These are phyloP conservation scores for Donacobius atricapilla DNA, from an alignment of 2,113 vertebrate genomes.

Conservation along the genomic window DNA sequence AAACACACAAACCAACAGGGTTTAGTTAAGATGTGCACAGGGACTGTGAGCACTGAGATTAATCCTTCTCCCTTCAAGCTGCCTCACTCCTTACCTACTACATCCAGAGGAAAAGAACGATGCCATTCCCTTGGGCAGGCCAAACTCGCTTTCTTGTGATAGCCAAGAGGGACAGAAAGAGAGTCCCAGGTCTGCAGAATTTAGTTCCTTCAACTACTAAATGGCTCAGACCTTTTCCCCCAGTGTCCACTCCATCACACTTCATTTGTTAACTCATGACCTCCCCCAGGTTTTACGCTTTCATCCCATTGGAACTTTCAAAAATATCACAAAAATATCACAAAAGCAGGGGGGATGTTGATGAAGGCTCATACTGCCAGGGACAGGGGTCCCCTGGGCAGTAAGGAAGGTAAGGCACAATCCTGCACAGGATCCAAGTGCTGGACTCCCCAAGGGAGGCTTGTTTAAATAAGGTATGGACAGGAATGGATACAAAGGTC, in stretches of 20 bases:
- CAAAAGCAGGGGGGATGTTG: background rate
- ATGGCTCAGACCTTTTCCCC: background rate
- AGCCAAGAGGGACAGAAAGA: background rate
- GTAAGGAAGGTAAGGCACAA: background rate
- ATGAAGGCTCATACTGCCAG: background rate
- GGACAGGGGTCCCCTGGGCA: background rate
- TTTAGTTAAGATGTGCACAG: slow-evolving; percentile 86
- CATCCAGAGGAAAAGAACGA: background rate
- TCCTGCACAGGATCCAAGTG: background rate
- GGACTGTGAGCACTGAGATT: slow-evolving; percentile 82
- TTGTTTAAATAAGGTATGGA: background rate
- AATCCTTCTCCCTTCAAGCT: slow-evolving; percentile 70
- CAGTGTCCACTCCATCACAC: background rate
- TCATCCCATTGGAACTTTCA: background rate
- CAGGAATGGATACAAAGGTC: background rate
- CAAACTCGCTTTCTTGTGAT: background rate
- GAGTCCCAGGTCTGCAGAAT: background rate
- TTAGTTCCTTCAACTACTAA: background rate
- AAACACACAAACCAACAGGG: slow-evolving; percentile 94
- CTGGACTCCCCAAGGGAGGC: background rate
- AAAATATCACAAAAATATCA: background rate
- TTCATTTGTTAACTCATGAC: background rate
- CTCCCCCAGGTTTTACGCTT: background rate
- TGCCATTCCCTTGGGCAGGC: background rate
- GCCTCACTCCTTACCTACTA: slow-evolving; percentile 27